Evolutionary conservation across 2,888 invertebrate genomes (phyloP).

Genomic region (Acronicta psi): DNA sequence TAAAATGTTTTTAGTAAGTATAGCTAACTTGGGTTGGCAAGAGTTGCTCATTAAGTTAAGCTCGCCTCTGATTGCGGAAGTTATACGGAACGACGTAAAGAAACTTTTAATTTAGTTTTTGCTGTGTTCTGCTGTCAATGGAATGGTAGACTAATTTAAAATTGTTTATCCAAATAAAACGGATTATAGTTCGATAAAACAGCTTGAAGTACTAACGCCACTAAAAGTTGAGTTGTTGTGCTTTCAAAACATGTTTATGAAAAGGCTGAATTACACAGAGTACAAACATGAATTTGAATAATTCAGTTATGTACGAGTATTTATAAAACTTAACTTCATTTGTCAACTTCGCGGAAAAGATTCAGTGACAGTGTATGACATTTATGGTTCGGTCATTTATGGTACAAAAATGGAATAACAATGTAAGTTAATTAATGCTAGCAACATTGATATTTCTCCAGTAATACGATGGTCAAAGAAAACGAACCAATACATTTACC

Average conservation of each 20-base stretch:
- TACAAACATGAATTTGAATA: neutral
- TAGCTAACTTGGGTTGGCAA: conserved; percentile 43
- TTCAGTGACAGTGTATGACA: no score
- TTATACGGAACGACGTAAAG: conserved; percentile 36
- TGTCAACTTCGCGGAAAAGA: no score
- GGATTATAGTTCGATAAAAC: conserved; percentile 11
- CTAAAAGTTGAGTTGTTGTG: conserved; percentile 3
- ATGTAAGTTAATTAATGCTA: no score
- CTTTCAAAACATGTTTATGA: conserved; percentile 13
- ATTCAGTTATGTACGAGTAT: neutral
- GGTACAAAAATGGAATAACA: no score
- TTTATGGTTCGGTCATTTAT: no score
- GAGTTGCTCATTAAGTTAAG: conserved; percentile 53
- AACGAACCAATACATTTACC: neutral
- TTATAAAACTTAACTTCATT: no score
- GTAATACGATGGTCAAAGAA: neutral
- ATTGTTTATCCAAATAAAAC: conserved; percentile 43
- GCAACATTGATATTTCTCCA: no score
- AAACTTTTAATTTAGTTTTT: conserved; percentile 54
- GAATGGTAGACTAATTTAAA: conserved; percentile 46
- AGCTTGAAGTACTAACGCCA: neutral
- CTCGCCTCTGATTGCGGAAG: conserved; percentile 52
- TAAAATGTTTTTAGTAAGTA: conserved; percentile 50
- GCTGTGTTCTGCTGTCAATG: conserved; percentile 31
- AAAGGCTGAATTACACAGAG: conserved; percentile 10